These are phyloP conservation scores for Helobdella robusta DNA, from an alignment of 2,888 invertebrate genomes.

Conservation along the genomic window DNA sequence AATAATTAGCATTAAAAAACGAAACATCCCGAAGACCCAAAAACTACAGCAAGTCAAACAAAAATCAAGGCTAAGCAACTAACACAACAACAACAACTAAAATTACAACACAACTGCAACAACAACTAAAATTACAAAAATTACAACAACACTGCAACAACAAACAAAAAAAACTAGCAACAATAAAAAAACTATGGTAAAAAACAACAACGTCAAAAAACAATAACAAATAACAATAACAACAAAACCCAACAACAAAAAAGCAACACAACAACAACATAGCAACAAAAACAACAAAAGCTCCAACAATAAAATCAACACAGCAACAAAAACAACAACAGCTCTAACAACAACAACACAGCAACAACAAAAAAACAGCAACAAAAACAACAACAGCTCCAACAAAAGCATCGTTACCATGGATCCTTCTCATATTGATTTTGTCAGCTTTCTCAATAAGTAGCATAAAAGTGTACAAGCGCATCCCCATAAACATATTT, in stretches of 20 bases:
- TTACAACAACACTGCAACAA: slow-evolving; percentile 9
- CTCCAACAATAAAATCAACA: neutral
- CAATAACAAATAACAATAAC: neutral
- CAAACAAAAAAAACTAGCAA: too few species aligned
- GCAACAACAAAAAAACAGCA: too few species aligned
- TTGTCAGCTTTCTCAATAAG: slow-evolving; percentile 15
- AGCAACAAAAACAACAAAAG: slow-evolving; percentile 7
- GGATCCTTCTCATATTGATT: slow-evolving; percentile 13
- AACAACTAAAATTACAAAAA: too few species aligned
- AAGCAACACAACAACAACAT: too few species aligned
- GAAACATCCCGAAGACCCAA: too few species aligned
- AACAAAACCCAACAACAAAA: too few species aligned
- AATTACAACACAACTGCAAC: neutral
- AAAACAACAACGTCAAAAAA: neutral
- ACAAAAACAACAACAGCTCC: neutral
- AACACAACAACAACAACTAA: neutral
- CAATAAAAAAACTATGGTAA: neutral
- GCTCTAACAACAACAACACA: neutral
- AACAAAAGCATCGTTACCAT: slow-evolving; percentile 13
- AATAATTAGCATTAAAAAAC: too few species aligned
- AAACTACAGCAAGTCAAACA: too few species aligned
- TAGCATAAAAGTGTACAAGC: too few species aligned
- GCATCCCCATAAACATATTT: too few species aligned
- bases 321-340: slow-evolving; percentile 1
- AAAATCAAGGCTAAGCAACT: neutral